Conservation (phyloP, 2,113 vertebrate genomes). For the Engystomops pustulosus region DNA sequence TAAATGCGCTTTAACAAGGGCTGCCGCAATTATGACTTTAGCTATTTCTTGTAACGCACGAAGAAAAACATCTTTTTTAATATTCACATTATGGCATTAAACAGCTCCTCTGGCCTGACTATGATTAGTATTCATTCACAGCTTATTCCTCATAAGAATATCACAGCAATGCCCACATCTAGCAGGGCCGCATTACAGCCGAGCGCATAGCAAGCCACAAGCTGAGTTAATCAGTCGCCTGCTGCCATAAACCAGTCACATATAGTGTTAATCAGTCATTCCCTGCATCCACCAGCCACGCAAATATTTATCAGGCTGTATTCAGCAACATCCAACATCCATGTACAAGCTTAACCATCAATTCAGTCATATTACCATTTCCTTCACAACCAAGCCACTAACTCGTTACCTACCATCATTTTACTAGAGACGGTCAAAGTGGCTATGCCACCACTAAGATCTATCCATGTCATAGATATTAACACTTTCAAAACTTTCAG, state of each 20-base stretch:
- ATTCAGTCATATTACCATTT: not conserved
- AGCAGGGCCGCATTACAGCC: not conserved
- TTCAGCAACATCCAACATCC: not conserved
- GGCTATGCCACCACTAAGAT: no score
- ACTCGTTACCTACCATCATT: not conserved
- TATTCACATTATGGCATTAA: conserved; percentile 34
- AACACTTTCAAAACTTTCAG: no score
- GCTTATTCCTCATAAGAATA: conserved; percentile 28
- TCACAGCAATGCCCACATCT: conserved; percentile 19
- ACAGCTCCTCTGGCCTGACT: not conserved
- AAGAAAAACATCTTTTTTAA: conserved; percentile 40
- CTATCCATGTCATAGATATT: no score
- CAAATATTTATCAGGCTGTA: not conserved
- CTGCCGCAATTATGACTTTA: conserved; percentile 15
- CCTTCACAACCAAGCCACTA: not conserved
- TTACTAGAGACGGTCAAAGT: not conserved
- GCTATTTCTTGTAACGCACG: not conserved
- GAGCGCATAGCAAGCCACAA: not conserved
- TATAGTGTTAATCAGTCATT: not conserved
- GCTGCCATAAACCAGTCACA: not conserved
- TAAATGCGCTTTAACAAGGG: conserved; percentile 22
- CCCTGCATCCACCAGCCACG: not conserved
- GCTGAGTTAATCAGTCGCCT: conserved; percentile 29
- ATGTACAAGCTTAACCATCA: no score
- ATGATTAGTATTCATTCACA: not conserved